These are phyloP conservation scores for Nothura maculosa DNA, from an alignment of 2,797 vertebrate genomes.

Conservation along the genomic window DNA sequence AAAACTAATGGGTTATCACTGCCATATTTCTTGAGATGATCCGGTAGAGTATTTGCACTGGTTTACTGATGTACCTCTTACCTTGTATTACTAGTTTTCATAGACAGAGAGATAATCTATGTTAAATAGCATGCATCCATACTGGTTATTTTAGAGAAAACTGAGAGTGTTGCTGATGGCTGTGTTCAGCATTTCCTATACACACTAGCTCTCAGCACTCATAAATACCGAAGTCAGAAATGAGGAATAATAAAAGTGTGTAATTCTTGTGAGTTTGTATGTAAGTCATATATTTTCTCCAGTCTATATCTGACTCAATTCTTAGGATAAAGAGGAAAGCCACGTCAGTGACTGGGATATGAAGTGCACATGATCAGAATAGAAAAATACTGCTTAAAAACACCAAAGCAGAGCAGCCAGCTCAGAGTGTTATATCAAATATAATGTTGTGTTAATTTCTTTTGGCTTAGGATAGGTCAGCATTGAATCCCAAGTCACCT, in stretches of 20 bases:
- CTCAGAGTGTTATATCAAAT: accelerated
- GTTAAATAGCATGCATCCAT: not conserved
- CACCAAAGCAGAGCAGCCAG: not conserved
- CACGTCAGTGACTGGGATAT: not conserved
- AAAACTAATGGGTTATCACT: not conserved
- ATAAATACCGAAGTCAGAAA: not conserved
- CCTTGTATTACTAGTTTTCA: not conserved
- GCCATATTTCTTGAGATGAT: not conserved
- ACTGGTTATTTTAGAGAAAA: not conserved
- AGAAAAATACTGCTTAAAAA: not conserved
- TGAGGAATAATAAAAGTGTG: not conserved
- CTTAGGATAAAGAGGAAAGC: not conserved
- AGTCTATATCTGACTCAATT: not conserved
- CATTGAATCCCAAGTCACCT: not conserved
- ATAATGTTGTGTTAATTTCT: not conserved
- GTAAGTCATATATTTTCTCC: accelerated
- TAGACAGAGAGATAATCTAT: not conserved
- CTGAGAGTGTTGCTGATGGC: not conserved
- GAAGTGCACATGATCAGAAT: not conserved
- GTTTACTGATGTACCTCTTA: not conserved
- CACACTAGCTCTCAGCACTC: not conserved
- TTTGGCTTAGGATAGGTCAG: not conserved
- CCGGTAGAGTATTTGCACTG: not conserved
- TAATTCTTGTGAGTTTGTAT: not conserved
- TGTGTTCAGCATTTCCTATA: not conserved